Base-by-base conservation (phyloP, 1,140 invertebrate species). In the Cheumatopsyche charites region DNA sequence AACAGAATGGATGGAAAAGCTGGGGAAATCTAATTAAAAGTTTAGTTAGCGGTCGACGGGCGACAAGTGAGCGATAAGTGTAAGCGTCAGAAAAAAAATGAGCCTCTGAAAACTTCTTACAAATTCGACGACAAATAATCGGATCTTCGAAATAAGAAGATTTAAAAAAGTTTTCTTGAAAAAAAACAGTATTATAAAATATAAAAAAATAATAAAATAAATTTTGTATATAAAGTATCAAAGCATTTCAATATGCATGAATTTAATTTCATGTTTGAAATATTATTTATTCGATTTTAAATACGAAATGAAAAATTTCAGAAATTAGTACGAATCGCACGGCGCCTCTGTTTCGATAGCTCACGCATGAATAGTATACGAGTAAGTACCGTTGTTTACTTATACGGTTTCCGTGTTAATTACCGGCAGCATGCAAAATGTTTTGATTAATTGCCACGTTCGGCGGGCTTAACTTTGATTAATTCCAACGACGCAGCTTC, bases 391-490 rank as follows among this genome's bases (percentile, higher is more conserved):
- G 55, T 13, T 58, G 55, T 58, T 58, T 58, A 25, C 55, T 58
- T 58, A 26, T 58, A 58, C 55, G 55, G 55, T 58, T 58, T 66
- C 43, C 41, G 23, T 66, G 63, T 66, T 66, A 47, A 66, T 66
- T 66, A 66, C 63, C 41, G 42, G 43, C 43, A 66, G 43, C 63
- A 66, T 47, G 63, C 63, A 66, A 66, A 66, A 66, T 47, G 43
- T 66, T 66, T 36, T 66, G 63, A 66, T 66, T 66, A 66, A 66
- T 66, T 66, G 63, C 63, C 43, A 9, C 63, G 42, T 66, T 66
- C 43, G 19, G 43, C 63, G 15, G 63, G 63, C 26, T 66, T 26
- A 45, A 47, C 42, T 66, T 47, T 66, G 63, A 66, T 66, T 66
- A 66, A 66, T 66, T 47, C 41, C 43, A 66, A 42, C 21, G 21